Evolutionary conservation across 2,797 vertebrate genomes (phyloP).

Genomic region (Eutrigla gurnardus): DNA sequence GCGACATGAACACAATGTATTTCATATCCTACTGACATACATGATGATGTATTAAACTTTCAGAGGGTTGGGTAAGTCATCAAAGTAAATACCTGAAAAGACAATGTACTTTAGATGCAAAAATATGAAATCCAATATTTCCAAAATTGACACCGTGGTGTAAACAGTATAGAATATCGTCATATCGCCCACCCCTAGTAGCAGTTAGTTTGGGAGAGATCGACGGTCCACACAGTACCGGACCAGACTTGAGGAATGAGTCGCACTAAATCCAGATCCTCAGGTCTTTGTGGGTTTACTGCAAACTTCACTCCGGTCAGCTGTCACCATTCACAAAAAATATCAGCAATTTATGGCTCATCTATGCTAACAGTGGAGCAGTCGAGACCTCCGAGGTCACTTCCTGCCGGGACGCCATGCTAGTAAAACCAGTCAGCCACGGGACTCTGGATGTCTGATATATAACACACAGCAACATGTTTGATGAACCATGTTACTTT

Average conservation of each 20-base stretch:
- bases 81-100: conserved; percentile 4
- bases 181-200: conserved; percentile 11
- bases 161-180: background rate
- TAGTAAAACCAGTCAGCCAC: conserved; percentile 35
- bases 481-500: conserved; percentile 26
- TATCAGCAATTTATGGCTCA: conserved; percentile 24
- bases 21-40: background rate
- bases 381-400: conserved; percentile 10
- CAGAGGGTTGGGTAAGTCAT: background rate
- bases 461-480: conserved; percentile 37
- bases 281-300: conserved; percentile 35
- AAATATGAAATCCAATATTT: conserved; percentile 13
- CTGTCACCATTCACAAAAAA: conserved; percentile 27
- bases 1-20: background rate
- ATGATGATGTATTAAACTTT: background rate
- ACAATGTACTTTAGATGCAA: conserved; percentile 6
- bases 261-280: conserved; percentile 31
- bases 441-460: conserved; percentile 6
- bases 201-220: background rate
- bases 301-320: conserved; percentile 11
- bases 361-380: conserved; percentile 49
- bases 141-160: background rate
- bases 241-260: conserved; percentile 30
- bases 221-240: conserved; percentile 39
- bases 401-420: conserved; percentile 35